Conservation (phyloP, 2,113 vertebrate genomes). For the Castor canadensis region DNA sequence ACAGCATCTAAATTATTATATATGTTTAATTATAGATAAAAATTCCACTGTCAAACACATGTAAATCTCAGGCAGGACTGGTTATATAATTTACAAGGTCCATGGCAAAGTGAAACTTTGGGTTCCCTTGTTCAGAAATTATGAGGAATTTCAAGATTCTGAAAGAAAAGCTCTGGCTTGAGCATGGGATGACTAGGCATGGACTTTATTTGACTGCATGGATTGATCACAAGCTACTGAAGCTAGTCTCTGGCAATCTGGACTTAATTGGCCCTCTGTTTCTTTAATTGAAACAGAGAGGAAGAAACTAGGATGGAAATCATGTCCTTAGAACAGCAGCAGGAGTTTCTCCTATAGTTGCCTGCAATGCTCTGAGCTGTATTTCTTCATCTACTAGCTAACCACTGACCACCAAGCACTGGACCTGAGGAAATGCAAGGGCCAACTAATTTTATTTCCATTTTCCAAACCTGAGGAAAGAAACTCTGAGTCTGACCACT, state of each 20-base stretch:
- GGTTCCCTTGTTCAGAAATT: not conserved
- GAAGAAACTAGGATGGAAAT: not conserved
- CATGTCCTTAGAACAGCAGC: not conserved
- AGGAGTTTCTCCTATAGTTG: not conserved
- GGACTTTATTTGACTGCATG: rapidly evolving
- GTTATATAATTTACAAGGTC: not conserved
- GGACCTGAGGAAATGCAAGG: not conserved
- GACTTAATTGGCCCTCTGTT: not conserved
- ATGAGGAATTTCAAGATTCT: not conserved
- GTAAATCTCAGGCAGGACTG: not conserved
- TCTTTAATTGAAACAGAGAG: not conserved
- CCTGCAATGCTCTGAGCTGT: too few species aligned
- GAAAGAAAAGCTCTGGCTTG: not conserved
- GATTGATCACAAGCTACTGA: rapidly evolving
- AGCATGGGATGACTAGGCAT: rapidly evolving
- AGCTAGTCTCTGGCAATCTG: not conserved
- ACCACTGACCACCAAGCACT: too few species aligned
- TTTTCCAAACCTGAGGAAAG: not conserved
- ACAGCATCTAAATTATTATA: not conserved
- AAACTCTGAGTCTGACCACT: not conserved
- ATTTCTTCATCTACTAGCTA: not conserved
- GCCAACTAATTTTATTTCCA: not conserved
- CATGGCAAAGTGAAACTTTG: not conserved
- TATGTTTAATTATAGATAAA: not conserved
- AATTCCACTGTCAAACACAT: not conserved